These are phyloP conservation scores for Amaurobius ferox DNA, from an alignment of 2,888 invertebrate genomes.

Conservation along the genomic window DNA sequence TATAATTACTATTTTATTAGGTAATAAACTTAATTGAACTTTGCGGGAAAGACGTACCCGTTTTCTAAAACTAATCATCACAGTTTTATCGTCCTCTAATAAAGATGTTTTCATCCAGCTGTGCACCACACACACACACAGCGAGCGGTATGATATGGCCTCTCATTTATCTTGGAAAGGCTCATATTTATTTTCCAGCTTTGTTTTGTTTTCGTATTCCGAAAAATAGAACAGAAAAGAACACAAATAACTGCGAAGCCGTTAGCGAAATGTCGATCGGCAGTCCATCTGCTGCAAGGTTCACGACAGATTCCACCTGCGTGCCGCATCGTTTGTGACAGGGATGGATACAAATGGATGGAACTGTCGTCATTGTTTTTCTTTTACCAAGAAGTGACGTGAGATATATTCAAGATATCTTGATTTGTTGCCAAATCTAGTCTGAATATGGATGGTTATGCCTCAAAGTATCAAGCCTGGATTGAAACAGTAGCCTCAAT, in stretches of 20 bases:
- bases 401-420: not conserved
- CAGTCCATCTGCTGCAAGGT: not conserved
- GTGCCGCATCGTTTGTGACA: not conserved
- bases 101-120: no score
- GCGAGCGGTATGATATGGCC: not conserved
- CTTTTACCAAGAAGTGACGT: not conserved
- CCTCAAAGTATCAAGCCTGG: no score
- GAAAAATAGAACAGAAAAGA: not conserved
- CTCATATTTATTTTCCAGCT: not conserved
- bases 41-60: no score
- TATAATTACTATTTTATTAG: no score
- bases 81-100: no score
- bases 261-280: not conserved
- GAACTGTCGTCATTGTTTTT: not conserved
- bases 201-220: not conserved
- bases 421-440: not conserved
- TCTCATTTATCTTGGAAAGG: not conserved
- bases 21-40: no score
- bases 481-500: no score
- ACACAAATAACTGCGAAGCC: no score
- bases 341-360: no score
- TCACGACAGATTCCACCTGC: not conserved
- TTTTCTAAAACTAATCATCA: no score
- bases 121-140: no score
- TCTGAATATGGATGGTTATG: not conserved